A percentile compares a stretch with the other conserved stretches of the same genome.
phyloP scores from a whole-genome alignment of 2,113 vertebrate species.

The Callaeas wilsoni region DNA sequence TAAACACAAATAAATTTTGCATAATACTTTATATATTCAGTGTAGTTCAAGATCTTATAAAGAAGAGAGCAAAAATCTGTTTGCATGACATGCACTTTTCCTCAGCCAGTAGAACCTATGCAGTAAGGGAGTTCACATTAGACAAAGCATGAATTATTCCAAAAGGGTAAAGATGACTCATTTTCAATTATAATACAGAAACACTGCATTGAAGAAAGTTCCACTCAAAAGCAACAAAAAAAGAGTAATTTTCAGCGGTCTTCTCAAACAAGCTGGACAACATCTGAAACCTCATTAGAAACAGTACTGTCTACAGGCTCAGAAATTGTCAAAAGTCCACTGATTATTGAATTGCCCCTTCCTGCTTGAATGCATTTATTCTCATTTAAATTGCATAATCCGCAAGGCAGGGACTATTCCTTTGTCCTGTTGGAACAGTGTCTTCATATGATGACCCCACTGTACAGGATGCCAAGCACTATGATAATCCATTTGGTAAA shows the following conservation, averaged over 20 bases:
- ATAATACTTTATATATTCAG: not conserved
- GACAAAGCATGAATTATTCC: not conserved
- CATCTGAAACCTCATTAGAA: not conserved
- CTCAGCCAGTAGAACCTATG: not conserved
- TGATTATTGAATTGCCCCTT: not conserved
- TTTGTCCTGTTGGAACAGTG: not conserved
- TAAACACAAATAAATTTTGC: not conserved
- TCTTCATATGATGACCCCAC: not conserved
- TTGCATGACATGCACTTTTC: not conserved
- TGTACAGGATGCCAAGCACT: not conserved
- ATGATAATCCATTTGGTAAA: not conserved
- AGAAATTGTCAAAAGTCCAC: not conserved
- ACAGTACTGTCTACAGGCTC: not conserved
- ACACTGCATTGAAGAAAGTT: not conserved
- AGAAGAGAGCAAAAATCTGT: not conserved
- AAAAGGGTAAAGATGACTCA: not conserved
- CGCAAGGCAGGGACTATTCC: not conserved
- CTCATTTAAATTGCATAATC: not conserved
- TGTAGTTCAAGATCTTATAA: not conserved
- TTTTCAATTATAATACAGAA: not conserved
- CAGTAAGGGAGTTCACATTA: not conserved
- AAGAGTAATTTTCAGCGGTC: not conserved
- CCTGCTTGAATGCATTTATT: not conserved
- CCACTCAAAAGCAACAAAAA: not conserved
- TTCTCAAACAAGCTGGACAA: not conserved